phyloP scores from a whole-genome alignment of 1,140 invertebrate species.

The Nasonia vitripennis region DNA sequence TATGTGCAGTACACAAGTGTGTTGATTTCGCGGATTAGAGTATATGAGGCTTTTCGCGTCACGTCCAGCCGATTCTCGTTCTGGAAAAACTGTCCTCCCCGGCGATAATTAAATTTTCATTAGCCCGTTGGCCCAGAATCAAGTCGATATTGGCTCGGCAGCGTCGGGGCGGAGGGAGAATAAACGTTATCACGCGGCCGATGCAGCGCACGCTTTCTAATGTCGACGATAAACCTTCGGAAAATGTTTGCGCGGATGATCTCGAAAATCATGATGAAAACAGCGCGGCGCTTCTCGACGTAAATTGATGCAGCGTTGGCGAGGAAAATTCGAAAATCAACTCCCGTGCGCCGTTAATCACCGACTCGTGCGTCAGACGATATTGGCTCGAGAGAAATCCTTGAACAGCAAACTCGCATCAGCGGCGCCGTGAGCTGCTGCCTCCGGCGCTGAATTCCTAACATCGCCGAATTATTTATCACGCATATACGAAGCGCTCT shows the following conservation, averaged over 20 bases:
- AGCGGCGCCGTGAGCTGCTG: neutral
- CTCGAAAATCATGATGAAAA: neutral
- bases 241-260: neutral
- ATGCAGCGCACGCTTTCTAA: conserved; percentile 1
- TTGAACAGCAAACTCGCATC: conserved; percentile 3
- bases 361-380: neutral
- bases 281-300: neutral
- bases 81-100: neutral
- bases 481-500: conserved; percentile 16
- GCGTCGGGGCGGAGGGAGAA: neutral
- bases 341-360: conserved; percentile 17
- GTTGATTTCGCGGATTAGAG: too few relatives aligned
- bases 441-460: neutral
- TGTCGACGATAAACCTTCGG: neutral
- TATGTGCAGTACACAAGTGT: neutral
- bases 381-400: conserved; percentile 20
- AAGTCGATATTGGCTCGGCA: conserved; percentile 23
- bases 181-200: neutral
- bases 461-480: conserved; percentile 38
- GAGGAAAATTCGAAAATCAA: neutral
- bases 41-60: neutral
- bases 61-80: conserved; percentile 15
- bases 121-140: neutral
- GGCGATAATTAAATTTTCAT: conserved; percentile 47
- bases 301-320: neutral